A percentile compares a stretch with the other conserved stretches of the same genome.
Evolutionary conservation across 2,113 vertebrate species (phyloP).

Genomic region (Xenotilapia longispinis): DNA sequence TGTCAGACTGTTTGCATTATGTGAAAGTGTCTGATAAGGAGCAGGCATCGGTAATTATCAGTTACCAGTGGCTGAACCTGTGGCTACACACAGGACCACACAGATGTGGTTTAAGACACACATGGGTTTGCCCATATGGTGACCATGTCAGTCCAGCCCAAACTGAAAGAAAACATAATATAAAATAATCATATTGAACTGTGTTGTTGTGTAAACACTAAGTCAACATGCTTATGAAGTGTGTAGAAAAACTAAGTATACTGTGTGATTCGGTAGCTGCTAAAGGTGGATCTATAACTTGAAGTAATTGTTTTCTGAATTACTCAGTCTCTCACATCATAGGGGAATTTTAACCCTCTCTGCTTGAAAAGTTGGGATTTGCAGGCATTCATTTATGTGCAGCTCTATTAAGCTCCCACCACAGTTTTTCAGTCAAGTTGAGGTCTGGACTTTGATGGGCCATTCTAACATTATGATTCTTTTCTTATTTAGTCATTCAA

Average conservation of each 20-base stretch:
- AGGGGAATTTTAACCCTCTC: background rate
- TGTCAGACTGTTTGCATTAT: background rate
- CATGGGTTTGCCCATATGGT: background rate
- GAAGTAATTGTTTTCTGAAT: background rate
- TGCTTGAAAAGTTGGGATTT: background rate
- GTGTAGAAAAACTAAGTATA: background rate
- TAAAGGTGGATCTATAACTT: background rate
- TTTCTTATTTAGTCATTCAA: accelerated
- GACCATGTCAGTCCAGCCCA: background rate
- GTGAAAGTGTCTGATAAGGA: background rate
- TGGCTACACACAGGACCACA: background rate
- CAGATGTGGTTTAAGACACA: background rate
- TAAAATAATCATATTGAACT: background rate
- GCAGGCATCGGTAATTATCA: background rate
- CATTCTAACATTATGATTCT: background rate
- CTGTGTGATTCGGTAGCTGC: background rate
- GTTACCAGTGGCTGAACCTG: background rate
- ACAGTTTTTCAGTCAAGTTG: background rate
- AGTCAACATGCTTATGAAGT: background rate
- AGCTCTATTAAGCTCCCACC: background rate
- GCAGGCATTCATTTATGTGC: accelerated
- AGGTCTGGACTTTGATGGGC: background rate
- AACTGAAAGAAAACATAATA: background rate
- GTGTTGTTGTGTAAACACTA: background rate
- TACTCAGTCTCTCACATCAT: background rate